Base-by-base conservation (phyloP, 2,888 invertebrate species). In the Molanna angustata region DNA sequence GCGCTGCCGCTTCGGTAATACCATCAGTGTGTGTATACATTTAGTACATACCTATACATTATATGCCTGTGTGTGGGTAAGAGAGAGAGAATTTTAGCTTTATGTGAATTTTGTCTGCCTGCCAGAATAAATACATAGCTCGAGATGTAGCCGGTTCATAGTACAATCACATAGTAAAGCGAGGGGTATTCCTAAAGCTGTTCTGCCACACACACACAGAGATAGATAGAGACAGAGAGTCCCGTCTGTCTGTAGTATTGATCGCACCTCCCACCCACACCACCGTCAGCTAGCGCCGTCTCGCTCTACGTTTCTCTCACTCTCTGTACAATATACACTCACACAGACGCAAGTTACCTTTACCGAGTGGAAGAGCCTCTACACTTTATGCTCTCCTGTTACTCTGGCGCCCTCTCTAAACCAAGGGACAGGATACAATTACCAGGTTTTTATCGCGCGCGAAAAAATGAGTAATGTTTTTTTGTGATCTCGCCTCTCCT, bases 161-260 rank as follows among this genome's bases (percentile, higher is more conserved):
- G 42, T 52, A 49, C 44, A 52, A 49, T 52, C 56, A 56, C 52
- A 56, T 40, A 55, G 51, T 50, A 55, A 46, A 37, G 48, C 48
- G 47, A 47, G 48, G 51, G 46, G 52, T 46, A 52, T 51, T 52
- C 51, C 51, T 44, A 55, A 55, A 55, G 51, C 55, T 48, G 55
- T 52, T 55, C 50, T 41, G 46, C 51, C 55, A 44, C 51, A 41
- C 46, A 46, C n/a, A n/a, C n/a, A n/a, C n/a, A n/a, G n/a, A n/a
- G n/a, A n/a, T n/a, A n/a, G n/a, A n/a, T n/a, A n/a, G n/a, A n/a
- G n/a, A 45, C 45, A 44, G 37, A 43, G 37, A 44, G 40, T 46
- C 46, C 54, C 46, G 44, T 44, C 56, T 52, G 48, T 49, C 57
- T 47, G 48, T 47, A 53, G 57, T 57, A 57, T 57, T 57, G 57